Conservation (phyloP, 1,140 invertebrate genomes). For the Calephelis virginiensis region DNA sequence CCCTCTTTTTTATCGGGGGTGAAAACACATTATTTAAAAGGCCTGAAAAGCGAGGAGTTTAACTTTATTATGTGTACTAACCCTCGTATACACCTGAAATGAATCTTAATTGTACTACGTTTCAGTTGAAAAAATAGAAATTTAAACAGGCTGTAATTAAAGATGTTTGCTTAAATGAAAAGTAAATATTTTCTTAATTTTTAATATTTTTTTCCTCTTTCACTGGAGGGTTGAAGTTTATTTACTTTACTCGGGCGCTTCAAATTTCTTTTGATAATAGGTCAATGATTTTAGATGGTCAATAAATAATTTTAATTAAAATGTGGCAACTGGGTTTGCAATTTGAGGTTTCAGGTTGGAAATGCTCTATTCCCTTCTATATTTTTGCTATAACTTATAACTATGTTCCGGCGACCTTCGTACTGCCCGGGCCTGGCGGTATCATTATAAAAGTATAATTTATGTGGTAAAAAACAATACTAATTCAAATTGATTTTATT, state of each 20-base stretch:
- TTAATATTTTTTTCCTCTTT: conserved; percentile 68
- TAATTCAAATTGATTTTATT: too few relatives aligned
- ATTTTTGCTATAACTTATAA: too few relatives aligned
- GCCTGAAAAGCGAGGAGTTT: background rate
- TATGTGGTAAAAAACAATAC: too few relatives aligned
- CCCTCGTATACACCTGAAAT: conserved; percentile 69
- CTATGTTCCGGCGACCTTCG: too few relatives aligned
- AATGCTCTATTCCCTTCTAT: too few relatives aligned
- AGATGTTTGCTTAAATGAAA: conserved; percentile 75
- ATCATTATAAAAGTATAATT: too few relatives aligned
- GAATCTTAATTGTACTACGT: conserved; percentile 72
- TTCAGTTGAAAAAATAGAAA: conserved; percentile 69
- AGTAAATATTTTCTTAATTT: conserved; percentile 77
- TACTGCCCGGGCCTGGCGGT: too few relatives aligned
- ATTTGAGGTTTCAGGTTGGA: too few relatives aligned
- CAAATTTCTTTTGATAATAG: conserved; percentile 4
- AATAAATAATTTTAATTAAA: background rate
- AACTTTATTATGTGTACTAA: conserved; percentile 72
- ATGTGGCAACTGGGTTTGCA: too few relatives aligned
- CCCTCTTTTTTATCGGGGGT: too few relatives aligned
- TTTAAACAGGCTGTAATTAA: conserved; percentile 75
- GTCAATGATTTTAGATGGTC: conserved; percentile 31
- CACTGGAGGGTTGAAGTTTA: conserved; percentile 64
- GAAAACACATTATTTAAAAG: conserved; percentile 1
- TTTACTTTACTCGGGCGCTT: conserved; percentile 61